Base-by-base conservation (phyloP, 2,888 invertebrate genomes). In the Volucella zonaria region DNA sequence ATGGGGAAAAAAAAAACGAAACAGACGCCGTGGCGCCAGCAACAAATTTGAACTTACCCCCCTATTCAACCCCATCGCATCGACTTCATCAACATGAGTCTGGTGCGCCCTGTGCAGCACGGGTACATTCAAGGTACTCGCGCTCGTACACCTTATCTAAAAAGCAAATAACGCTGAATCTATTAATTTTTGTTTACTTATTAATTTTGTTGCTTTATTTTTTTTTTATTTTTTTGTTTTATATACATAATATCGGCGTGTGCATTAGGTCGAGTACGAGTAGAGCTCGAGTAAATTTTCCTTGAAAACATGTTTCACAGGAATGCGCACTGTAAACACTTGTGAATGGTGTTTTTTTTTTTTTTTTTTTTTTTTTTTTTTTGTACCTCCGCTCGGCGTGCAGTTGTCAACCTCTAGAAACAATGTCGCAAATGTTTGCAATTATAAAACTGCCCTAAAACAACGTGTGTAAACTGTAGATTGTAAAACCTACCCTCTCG, bases 281-380 rank as follows among this genome's bases (percentile, higher is more conserved):
- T 51, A 47, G 38, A 49, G 42, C 15, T 12, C 14, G 9, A 15
- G 14, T 8, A 10, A 1, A 14, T 8, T 73, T 79, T 73, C 79
- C 74, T 79, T 74, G 74, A 40, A 74, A 70, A 78, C 47, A 67
- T 74, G 45, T 67, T 66, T 59, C 66, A 67, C 23, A 15, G 23
- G 58, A 66, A 79, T 66, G 40, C 11, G 49, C 42, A 14, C 4
- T 38, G 12, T 51, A 51, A 49, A 66, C 43, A 77, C 61, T 31
- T 47, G n/a, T 47, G 45, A 47, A 11, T 45, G 12, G 31, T 31
- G 31, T 31, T 31, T 31, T n/a, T n/a, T n/a, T n/a, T n/a, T n/a
- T n/a, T n/a, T n/a, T n/a, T n/a, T n/a, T n/a, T n/a, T n/a, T n/a
- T n/a, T n/a, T n/a, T n/a, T n/a, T n/a, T n/a, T n/a, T n/a, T n/a